Base-by-base conservation (phyloP, 2,797 vertebrate species). In the Rhinogobio ventralis region DNA sequence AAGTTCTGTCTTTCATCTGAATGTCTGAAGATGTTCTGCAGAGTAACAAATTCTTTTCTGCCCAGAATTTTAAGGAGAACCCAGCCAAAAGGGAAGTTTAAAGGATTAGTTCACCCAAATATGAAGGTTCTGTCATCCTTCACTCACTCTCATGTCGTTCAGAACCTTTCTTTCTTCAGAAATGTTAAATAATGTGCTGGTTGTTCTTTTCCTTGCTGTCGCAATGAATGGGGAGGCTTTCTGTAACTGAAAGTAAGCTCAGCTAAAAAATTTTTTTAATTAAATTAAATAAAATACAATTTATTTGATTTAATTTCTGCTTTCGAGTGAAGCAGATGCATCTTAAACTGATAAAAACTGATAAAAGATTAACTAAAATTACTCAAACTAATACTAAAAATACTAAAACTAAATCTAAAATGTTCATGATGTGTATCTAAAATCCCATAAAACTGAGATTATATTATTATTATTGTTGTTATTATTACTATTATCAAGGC, bases 1-100 rank as follows among this genome's bases (percentile, higher is more conserved):
- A 90, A 83, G 77, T 87, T 87, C 72, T 60, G 67, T 42, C 72
- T 86, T 90, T 89, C n/a, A 64, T 62, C 77, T 79, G 85, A 76
- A 73, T 88, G 88, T 87, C 85, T 68, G 51, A 81, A 82, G 69
- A 77, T 67, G 25, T 67, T 71, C 46, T 25, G 28, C 36, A 23
- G 15, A 75, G 82, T 82, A 75, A 83, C 82, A 45, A 13, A 23
- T 84, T n/a, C n/a, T n/a, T n/a, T 69, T 68, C 45, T 49, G 55
- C n/a, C 55, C 23, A 79, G 10, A 46, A 15, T 46, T 66, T 66
- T 8, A 28, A 14, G 46, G 3, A 33, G 62, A 53, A 4, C n/a
- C 5, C 36, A 0, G 39, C 39, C 39, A 79, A 72, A 78, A 57
- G 17, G 0, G 6, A 19, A 60, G 23, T 4, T 46, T 51, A 46